Evolutionary conservation across 2,888 invertebrate species (phyloP).

Genomic region (Polylopha cassiicola): DNA sequence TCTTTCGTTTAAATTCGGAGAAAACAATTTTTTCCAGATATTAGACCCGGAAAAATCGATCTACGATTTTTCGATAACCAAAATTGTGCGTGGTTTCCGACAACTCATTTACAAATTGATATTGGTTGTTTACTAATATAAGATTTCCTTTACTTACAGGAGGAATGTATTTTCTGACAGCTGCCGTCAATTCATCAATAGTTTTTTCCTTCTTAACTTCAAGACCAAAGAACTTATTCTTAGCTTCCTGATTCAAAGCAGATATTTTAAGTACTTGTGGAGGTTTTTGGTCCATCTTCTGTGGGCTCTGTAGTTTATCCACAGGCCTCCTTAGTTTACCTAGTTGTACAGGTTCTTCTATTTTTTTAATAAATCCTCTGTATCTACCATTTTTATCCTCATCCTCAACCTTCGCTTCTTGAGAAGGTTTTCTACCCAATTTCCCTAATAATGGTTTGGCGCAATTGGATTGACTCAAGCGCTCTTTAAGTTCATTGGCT

Average conservation of each 20-base stretch:
- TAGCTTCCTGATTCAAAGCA: slow-evolving; percentile 58
- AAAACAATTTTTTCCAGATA: too few relatives aligned
- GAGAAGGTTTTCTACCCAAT: slow-evolving; percentile 54
- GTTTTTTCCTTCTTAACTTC: slow-evolving; percentile 59
- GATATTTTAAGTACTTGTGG: slow-evolving; percentile 57
- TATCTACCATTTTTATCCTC: slow-evolving; percentile 54
- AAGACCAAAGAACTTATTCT: slow-evolving; percentile 67
- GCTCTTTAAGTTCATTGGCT: slow-evolving; percentile 45
- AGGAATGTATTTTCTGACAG: slow-evolving; percentile 68
- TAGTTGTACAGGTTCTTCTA: slow-evolving; percentile 61
- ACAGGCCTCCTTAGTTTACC: slow-evolving; percentile 56
- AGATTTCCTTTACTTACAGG: slow-evolving; percentile 44
- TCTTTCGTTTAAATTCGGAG: too few relatives aligned
- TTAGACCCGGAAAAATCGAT: too few relatives aligned
- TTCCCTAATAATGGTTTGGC: slow-evolving; percentile 57
- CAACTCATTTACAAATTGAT: too few relatives aligned
- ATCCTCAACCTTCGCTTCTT: slow-evolving; percentile 54
- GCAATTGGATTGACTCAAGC: slow-evolving; percentile 54
- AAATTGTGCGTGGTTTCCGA: too few relatives aligned
- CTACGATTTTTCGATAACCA: too few relatives aligned
- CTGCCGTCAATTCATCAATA: slow-evolving; percentile 62
- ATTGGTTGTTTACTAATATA: neutral
- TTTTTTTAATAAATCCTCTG: slow-evolving; percentile 50
- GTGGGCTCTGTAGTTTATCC: slow-evolving; percentile 39
- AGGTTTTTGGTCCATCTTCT: slow-evolving; percentile 41